Percentiles rank a stretch among this genome's conserved stretches.
These are phyloP conservation scores for Drosophila aff. DNA, from an alignment of 1,140 invertebrate genomes.

Conservation along the genomic window DNA sequence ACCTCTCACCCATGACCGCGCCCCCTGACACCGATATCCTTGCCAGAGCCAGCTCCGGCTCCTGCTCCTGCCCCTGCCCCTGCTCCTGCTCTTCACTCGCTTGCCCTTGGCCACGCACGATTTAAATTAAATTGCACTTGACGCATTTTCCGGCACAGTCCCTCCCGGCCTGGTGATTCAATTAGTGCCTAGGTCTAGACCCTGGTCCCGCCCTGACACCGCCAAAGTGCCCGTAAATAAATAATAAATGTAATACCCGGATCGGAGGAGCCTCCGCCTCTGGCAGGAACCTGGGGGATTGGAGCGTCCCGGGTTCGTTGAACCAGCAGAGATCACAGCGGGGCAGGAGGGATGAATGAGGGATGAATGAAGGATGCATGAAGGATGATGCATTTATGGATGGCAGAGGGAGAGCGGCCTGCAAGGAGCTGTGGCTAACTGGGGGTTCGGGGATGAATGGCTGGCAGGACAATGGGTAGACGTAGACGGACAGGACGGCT, in stretches of 20 bases:
- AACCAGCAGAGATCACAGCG: slow-evolving; percentile 28
- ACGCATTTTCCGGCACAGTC: slow-evolving; percentile 57
- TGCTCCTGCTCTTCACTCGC: slow-evolving; percentile 12
- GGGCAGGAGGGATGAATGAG: slow-evolving; percentile 11
- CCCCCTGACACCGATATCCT: slow-evolving; percentile 23
- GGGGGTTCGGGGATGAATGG: neutral
- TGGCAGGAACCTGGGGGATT: slow-evolving; percentile 5
- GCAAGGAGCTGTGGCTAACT: neutral
- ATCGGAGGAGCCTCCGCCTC: neutral
- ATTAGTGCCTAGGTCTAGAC: slow-evolving; percentile 56
- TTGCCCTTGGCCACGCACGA: slow-evolving; percentile 77
- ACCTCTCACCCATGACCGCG: slow-evolving; percentile 19
- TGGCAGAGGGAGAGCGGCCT: neutral
- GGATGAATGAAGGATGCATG: slow-evolving; percentile 10
- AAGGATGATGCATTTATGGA: slow-evolving; percentile 18
- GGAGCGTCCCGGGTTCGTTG: slow-evolving; percentile 9
- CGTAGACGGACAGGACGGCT: neutral
- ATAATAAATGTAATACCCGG: slow-evolving; percentile 64
- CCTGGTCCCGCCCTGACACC: neutral
- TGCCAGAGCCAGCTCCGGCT: slow-evolving; percentile 5
- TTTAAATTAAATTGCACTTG: slow-evolving; percentile 82
- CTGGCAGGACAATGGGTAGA: neutral
- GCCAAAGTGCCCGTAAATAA: slow-evolving; percentile 46
- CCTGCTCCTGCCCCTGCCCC: neutral
- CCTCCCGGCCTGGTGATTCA: slow-evolving; percentile 49